Conservation (phyloP, 2,113 vertebrate species). For the Chauna torquata region DNA sequence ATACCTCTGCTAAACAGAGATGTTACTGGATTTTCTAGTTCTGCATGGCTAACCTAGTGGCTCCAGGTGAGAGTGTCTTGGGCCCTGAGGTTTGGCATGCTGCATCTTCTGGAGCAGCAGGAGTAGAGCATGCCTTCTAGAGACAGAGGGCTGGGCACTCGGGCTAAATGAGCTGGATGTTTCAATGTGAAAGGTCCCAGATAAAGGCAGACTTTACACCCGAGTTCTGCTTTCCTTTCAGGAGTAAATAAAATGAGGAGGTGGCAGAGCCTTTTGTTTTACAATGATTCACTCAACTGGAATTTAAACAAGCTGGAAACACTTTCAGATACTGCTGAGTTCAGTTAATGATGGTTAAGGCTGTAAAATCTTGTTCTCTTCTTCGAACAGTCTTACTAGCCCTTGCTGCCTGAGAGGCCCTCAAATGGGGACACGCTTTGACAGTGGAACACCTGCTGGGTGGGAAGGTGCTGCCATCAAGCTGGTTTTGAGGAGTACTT, state of each 20-base stretch:
- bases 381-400: background rate
- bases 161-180: background rate
- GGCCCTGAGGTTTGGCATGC: too few relatives aligned
- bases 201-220: background rate
- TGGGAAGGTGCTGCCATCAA: background rate
- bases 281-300: background rate
- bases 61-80: too few relatives aligned
- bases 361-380: background rate
- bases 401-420: background rate
- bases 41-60: too few relatives aligned
- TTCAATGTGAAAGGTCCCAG: background rate
- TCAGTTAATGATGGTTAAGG: background rate
- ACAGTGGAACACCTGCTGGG: background rate
- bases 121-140: too few relatives aligned
- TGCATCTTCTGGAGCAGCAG: background rate
- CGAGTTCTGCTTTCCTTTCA: background rate
- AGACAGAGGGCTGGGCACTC: too few relatives aligned
- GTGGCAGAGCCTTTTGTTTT: background rate
- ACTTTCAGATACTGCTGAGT: background rate
- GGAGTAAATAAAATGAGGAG: background rate
- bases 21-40: too few relatives aligned
- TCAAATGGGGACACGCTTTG: background rate
- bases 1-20: too few relatives aligned
- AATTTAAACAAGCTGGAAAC: background rate
- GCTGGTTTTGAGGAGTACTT: background rate